Conservation (phyloP, 2,797 vertebrate genomes). For the Coccyzus lansbergi region DNA sequence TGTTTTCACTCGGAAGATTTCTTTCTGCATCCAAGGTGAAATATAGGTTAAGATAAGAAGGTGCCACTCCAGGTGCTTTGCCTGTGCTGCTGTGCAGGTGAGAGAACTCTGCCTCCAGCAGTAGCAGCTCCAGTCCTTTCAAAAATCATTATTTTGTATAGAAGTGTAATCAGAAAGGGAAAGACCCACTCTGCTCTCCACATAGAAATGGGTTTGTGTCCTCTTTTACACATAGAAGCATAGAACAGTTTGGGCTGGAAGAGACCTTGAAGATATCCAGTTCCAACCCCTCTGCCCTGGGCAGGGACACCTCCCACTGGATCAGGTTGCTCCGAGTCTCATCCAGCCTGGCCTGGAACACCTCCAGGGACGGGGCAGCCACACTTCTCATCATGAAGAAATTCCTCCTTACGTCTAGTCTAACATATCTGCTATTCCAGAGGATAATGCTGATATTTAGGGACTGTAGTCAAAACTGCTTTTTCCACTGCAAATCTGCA, state of each 20-base stretch:
- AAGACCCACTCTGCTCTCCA: background rate
- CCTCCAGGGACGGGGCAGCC: too few species aligned
- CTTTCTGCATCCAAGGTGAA: background rate
- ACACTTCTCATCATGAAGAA: too few species aligned
- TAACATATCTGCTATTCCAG: background rate
- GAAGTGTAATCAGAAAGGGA: background rate
- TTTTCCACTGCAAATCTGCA: background rate
- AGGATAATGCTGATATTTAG: fast-evolving
- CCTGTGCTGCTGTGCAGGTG: background rate
- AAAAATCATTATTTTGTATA: background rate
- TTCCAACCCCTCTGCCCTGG: too few species aligned
- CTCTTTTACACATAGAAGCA: background rate
- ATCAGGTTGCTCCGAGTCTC: too few species aligned
- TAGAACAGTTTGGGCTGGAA: too few species aligned
- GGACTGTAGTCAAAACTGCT: background rate
- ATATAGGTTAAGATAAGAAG: background rate
- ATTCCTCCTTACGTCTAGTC: too few species aligned
- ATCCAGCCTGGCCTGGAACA: too few species aligned
- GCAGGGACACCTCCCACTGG: too few species aligned
- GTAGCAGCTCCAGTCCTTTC: background rate
- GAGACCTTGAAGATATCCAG: too few species aligned
- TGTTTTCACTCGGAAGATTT: background rate
- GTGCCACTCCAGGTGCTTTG: background rate
- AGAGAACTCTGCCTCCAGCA: background rate
- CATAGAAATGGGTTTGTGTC: background rate